These are phyloP conservation scores for Heteractis magnifica DNA, from an alignment of 92 coral and sea anemone genomes.

Conservation along the genomic window DNA sequence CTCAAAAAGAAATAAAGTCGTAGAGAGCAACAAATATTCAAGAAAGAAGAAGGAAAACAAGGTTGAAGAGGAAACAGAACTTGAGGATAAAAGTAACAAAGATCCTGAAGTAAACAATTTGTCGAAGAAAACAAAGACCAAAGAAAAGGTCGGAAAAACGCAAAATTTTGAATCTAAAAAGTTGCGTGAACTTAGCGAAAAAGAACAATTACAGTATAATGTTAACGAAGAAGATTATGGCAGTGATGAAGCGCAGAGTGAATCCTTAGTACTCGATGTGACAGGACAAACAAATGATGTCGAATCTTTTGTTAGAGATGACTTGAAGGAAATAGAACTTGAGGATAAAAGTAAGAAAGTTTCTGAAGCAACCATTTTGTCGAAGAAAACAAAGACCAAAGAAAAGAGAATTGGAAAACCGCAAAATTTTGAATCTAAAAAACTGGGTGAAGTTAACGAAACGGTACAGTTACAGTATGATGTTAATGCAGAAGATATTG, in stretches of 20 bases:
- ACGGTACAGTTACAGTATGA: too few species aligned
- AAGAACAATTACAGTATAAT: too few species aligned
- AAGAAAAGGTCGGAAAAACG: not conserved
- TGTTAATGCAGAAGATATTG: not conserved
- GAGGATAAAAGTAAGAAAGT: not conserved
- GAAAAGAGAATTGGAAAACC: not conserved
- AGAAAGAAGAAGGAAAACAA: not conserved
- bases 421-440: not conserved
- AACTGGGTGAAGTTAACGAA: too few species aligned
- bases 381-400: not conserved
- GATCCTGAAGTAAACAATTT: conserved; percentile 2
- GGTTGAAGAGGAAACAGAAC: not conserved
- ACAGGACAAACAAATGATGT: not conserved
- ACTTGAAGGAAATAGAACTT: not conserved
- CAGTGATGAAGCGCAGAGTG: not conserved
- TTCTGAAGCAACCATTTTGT: not conserved
- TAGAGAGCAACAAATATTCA: not conserved
- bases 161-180: not conserved
- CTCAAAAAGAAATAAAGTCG: not conserved
- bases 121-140: not conserved
- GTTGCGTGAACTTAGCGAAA: too few species aligned
- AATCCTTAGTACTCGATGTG: not conserved
- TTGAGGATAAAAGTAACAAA: not conserved
- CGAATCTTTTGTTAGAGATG: not conserved
- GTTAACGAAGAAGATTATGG: not conserved